Conservation (phyloP, 2,113 vertebrate species). For the Dipodomys ordii region DNA sequence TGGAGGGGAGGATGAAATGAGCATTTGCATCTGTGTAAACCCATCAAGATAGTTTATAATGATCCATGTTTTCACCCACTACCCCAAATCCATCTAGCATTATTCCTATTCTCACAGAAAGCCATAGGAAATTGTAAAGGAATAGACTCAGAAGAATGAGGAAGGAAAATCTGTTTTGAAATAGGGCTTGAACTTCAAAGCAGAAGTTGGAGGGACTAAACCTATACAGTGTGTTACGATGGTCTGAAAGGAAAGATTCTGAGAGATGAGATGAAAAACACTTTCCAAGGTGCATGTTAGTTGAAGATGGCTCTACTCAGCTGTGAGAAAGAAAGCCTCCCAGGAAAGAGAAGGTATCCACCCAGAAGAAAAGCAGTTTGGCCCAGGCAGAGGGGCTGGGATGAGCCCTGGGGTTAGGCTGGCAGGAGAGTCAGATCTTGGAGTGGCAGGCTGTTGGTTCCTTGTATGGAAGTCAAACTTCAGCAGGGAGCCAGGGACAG, state of each 20-base stretch:
- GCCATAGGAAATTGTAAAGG: background rate
- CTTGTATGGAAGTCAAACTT: background rate
- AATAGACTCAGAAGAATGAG: background rate
- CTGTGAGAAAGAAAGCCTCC: background rate
- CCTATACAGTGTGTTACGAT: slow-evolving; percentile 8
- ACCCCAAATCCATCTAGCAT: background rate
- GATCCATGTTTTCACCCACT: background rate
- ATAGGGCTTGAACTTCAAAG: background rate
- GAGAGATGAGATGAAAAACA: background rate
- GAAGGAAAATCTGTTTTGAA: background rate
- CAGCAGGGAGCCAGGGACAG: background rate
- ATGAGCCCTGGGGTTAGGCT: background rate
- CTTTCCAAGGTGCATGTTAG: background rate
- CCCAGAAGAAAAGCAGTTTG: background rate
- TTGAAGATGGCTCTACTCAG: background rate
- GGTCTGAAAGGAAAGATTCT: background rate
- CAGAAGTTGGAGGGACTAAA: background rate
- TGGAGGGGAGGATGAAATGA: background rate
- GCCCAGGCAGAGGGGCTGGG: background rate
- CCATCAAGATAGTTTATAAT: background rate
- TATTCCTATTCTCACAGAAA: background rate
- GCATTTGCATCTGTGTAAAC: background rate
- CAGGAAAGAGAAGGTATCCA: background rate
- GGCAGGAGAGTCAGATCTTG: background rate
- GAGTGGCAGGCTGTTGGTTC: background rate